These are phyloP conservation scores for Cenopis cana DNA, from an alignment of 2,888 invertebrate species.

Conservation along the genomic window DNA sequence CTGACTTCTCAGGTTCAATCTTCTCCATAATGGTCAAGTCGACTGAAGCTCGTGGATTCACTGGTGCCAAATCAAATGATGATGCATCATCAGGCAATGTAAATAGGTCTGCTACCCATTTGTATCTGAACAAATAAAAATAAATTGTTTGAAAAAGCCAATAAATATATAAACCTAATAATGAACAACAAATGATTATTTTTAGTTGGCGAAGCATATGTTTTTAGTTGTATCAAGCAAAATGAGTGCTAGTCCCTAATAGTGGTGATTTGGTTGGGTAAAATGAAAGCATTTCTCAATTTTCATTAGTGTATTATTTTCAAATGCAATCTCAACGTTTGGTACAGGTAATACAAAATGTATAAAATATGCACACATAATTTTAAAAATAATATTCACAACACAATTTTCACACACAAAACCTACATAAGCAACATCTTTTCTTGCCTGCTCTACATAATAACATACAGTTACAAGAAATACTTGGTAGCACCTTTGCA, in stretches of 20 bases:
- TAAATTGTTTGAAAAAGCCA: conserved; percentile 32
- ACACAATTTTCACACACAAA: conserved; percentile 68
- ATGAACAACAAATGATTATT: conserved; percentile 54
- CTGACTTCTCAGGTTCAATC: conserved; percentile 40
- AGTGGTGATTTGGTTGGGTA: conserved; percentile 41
- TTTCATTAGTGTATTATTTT: conserved; percentile 74
- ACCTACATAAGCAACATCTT: conserved; percentile 61
- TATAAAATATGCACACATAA: conserved; percentile 77
- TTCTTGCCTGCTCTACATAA: conserved; percentile 56
- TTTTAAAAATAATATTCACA: conserved; percentile 43
- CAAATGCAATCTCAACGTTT: conserved; percentile 84
- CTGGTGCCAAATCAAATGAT: conserved; percentile 48
- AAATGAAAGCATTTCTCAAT: conserved; percentile 57
- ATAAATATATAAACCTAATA: conserved; percentile 56
- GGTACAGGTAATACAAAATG: conserved; percentile 82
- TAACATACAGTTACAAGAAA: conserved; percentile 47
- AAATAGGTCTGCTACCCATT: conserved; percentile 73
- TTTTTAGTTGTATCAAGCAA: conserved; percentile 26
- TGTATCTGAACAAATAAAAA: conserved; percentile 67
- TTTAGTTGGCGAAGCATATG: background rate
- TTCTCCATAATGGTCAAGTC: conserved; percentile 54
- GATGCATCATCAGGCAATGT: conserved; percentile 59
- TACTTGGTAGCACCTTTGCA: conserved; percentile 53
- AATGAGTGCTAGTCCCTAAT: conserved; percentile 25
- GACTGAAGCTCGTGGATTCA: conserved; percentile 52